phyloP scores from a whole-genome alignment of 2,113 vertebrate species.

The Phrynosoma blainvillii region DNA sequence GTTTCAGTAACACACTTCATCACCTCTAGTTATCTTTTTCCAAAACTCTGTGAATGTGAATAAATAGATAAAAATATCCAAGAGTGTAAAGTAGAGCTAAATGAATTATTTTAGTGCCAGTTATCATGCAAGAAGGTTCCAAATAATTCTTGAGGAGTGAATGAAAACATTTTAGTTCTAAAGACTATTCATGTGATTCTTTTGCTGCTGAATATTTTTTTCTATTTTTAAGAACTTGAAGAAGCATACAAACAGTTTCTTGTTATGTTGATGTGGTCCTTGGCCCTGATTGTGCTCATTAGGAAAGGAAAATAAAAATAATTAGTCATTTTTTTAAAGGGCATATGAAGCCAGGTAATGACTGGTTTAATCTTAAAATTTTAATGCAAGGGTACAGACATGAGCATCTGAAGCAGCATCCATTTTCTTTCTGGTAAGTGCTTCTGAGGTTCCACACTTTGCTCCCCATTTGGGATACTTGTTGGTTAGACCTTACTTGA shows the following conservation, averaged over 20 bases:
- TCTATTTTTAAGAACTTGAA: constrained; percentile 1
- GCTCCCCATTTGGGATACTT: neutral
- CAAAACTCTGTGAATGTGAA: neutral
- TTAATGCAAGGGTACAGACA: neutral
- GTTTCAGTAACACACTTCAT: neutral
- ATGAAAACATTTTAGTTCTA: neutral
- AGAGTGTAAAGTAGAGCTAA: neutral
- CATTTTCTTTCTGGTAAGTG: neutral
- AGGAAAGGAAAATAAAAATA: neutral
- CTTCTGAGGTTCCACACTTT: neutral
- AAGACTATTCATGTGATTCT: neutral
- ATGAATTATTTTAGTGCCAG: constrained; percentile 4
- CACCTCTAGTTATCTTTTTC: constrained; percentile 2
- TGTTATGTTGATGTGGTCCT: neutral
- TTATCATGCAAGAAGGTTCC: neutral
- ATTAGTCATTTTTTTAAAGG: neutral
- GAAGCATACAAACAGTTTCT: neutral
- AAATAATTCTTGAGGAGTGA: neutral
- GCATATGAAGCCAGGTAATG: neutral
- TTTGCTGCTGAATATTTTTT: neutral
- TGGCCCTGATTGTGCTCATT: neutral
- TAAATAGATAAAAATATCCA: constrained; percentile 15
- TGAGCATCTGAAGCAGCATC: neutral
- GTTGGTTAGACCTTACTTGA: neutral
- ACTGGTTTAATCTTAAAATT: neutral